A percentile compares a stretch with the other conserved stretches of the same genome.
These are phyloP conservation scores for Gasterosteus aculeatus DNA, from an alignment of 2,113 vertebrate genomes.

Conservation along the genomic window DNA sequence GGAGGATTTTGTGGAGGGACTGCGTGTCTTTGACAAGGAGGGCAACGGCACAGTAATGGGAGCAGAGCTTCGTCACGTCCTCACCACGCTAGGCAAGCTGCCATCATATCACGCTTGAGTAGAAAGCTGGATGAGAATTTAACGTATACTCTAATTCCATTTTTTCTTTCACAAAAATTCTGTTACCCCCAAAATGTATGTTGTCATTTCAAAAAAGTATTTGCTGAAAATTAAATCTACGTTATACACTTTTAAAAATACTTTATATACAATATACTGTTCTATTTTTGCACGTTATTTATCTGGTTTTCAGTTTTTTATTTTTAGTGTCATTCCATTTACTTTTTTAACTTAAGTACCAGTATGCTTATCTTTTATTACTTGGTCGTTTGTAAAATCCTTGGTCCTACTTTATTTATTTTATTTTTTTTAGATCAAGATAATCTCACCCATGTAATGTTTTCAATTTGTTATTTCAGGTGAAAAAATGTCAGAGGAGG, in stretches of 20 bases:
- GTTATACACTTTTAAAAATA: not conserved
- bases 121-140: not conserved
- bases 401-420: no score
- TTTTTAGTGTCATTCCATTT: not conserved
- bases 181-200: not conserved
- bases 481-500: conserved; percentile 95
- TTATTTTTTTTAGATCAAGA: not conserved
- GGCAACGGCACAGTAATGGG: conserved; percentile 97
- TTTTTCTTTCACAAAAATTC: not conserved
- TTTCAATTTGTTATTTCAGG: conserved; percentile 73
- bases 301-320: not conserved
- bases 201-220: not conserved
- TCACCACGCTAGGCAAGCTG: conserved; percentile 88
- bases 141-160: not conserved
- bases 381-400: not conserved
- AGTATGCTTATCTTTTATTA: not conserved
- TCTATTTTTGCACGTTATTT: not conserved
- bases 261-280: no score
- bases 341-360: not conserved
- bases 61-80: conserved; percentile 93
- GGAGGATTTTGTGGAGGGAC: conserved; percentile 94
- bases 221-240: not conserved
- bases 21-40: conserved; percentile 96
- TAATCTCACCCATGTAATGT: not conserved
- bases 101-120: not conserved